Evolutionary conservation across 2,113 vertebrate species (phyloP).

Genomic region (Azemiops feae): DNA sequence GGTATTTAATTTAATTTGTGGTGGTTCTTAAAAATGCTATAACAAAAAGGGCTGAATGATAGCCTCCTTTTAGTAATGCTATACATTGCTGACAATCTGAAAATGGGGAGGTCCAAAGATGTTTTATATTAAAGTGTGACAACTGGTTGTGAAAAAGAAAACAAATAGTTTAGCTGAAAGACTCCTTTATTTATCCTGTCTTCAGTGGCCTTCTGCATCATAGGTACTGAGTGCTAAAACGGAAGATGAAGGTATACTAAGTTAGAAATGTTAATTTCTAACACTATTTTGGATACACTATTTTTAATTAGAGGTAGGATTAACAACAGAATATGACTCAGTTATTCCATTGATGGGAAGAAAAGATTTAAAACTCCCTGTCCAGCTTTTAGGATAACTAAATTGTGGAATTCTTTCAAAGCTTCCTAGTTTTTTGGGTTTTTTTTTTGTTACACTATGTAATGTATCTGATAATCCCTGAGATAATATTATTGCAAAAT

Average conservation of each 20-base stretch:
- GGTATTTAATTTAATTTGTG: background rate
- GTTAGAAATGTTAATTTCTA: background rate
- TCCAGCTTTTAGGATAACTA: background rate
- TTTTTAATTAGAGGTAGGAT: background rate
- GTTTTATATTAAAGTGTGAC: background rate
- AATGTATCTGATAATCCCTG: background rate
- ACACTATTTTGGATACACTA: background rate
- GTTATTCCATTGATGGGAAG: background rate
- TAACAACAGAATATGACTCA: background rate
- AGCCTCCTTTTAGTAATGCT: background rate
- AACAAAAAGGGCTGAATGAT: background rate
- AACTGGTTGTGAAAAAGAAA: background rate
- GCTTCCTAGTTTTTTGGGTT: background rate
- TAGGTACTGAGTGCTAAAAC: background rate
- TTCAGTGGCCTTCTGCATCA: background rate
- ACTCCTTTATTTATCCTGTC: too few relatives aligned
- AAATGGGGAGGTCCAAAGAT: background rate
- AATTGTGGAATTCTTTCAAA: background rate
- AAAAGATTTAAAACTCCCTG: background rate
- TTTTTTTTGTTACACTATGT: background rate
- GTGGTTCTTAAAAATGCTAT: background rate
- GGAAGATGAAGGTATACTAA: background rate
- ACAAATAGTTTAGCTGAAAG: background rate
- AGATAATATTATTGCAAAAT: background rate
- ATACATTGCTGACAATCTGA: background rate